Percentiles rank a stretch among this genome's conserved stretches.
Conservation (phyloP, 2,113 vertebrate genomes). For the Triplophysa tibetana region DNA sequence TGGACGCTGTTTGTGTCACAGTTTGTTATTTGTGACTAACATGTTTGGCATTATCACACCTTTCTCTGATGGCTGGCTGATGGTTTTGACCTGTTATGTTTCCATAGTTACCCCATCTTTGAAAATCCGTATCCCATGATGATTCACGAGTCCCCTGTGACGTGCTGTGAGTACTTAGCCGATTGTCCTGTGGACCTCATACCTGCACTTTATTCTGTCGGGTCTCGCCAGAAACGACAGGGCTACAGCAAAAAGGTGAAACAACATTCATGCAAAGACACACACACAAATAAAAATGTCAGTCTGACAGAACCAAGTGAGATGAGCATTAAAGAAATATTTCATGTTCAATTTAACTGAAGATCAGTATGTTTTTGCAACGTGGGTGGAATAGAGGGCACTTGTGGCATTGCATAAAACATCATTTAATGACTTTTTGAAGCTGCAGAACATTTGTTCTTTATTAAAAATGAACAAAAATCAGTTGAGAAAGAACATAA, state of each 20-base stretch:
- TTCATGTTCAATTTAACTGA: not conserved
- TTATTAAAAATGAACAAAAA: no score
- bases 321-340: not conserved
- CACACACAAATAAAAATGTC: not conserved
- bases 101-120: constrained; percentile 94
- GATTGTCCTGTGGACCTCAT: constrained; percentile 97
- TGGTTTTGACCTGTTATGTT: not conserved
- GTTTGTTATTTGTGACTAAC: not conserved
- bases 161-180: constrained; percentile 98
- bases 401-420: no score
- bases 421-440: no score
- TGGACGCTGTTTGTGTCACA: not conserved
- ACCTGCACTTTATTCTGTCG: constrained; percentile 98
- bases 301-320: not conserved
- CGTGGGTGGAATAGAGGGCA: no score
- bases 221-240: constrained; percentile 95
- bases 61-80: not conserved
- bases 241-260: constrained; percentile 98
- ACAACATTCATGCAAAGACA: not conserved
- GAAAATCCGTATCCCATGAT: constrained; percentile 98
- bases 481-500: no score
- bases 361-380: not conserved
- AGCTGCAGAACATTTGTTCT: no score
- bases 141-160: constrained; percentile 97
- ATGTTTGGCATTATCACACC: not conserved